Evolutionary conservation across 2,797 vertebrate genomes (phyloP).

Genomic region (Cynodonichthys magdalenae): DNA sequence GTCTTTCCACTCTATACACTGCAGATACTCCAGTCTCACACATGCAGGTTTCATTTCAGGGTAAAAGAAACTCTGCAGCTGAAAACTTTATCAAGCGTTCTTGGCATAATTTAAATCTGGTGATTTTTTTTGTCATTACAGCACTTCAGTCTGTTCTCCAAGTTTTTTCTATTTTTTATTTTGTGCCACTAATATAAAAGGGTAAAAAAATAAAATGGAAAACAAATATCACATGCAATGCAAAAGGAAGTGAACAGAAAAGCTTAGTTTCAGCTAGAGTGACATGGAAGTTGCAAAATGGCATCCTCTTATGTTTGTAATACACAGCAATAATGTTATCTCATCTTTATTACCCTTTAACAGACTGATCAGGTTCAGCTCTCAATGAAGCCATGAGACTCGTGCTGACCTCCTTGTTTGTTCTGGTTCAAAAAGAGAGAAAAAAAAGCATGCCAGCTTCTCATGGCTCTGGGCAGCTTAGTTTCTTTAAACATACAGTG

Average conservation of each 20-base stretch:
- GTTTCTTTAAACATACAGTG: not conserved
- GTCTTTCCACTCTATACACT: slow-evolving; percentile 7
- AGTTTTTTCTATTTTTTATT: not conserved
- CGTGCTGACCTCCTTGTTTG: slow-evolving; percentile 5
- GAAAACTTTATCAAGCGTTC: slow-evolving; percentile 14
- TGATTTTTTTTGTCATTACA: not conserved
- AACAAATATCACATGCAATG: too few relatives aligned
- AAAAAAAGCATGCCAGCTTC: not conserved
- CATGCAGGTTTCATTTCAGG: slow-evolving; percentile 55
- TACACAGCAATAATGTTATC: not conserved
- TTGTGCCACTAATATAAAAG: too few relatives aligned
- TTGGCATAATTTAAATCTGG: slow-evolving; percentile 2
- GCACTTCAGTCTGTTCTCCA: not conserved
- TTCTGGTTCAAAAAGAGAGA: not conserved
- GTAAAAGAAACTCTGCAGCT: slow-evolving; percentile 51
- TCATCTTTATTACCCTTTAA: slow-evolving; percentile 3
- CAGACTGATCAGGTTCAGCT: not conserved
- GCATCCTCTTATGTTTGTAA: not conserved
- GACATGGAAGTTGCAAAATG: not conserved
- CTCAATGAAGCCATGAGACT: not conserved
- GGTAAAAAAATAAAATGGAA: too few relatives aligned
- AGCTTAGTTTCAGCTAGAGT: not conserved
- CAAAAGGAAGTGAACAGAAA: not conserved
- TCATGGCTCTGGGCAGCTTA: slow-evolving; percentile 1
- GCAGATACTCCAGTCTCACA: slow-evolving; percentile 2